Conservation (phyloP, 2,113 vertebrate species). For the Laticauda laticaudata region DNA sequence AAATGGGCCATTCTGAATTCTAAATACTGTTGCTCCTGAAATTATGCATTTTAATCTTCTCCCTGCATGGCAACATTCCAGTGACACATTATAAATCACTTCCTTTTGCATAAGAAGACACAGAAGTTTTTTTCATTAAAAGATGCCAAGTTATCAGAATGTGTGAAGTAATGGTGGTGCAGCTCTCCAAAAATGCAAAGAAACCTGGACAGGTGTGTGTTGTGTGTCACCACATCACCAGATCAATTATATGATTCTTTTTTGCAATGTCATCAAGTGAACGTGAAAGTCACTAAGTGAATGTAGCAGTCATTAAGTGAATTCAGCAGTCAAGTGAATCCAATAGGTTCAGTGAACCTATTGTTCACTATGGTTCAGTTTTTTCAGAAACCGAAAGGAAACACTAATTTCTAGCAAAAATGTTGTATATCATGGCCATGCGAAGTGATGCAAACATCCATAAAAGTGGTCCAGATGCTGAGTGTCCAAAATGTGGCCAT, state of each 20-base stretch:
- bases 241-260: neutral
- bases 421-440: neutral
- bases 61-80: conserved; percentile 42
- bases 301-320: neutral
- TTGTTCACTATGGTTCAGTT: too few relatives aligned
- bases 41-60: conserved; percentile 63
- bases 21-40: conserved; percentile 69
- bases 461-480: neutral
- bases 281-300: too few relatives aligned
- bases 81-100: conserved; percentile 58
- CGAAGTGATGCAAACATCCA: neutral
- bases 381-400: neutral
- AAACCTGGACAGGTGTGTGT: neutral
- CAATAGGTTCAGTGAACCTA: too few relatives aligned
- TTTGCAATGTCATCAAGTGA: neutral
- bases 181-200: neutral
- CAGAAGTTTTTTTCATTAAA: conserved; percentile 40
- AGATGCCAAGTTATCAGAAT: conserved; percentile 38
- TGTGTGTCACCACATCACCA: neutral
- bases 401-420: neutral
- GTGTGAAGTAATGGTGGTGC: neutral
- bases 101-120: conserved; percentile 41
- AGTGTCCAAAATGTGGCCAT: neutral
- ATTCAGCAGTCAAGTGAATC: neutral
- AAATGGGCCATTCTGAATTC: conserved; percentile 64